These are phyloP conservation scores for Dolichomitus sp. DNA, from an alignment of 2,888 invertebrate genomes.

Conservation along the genomic window DNA sequence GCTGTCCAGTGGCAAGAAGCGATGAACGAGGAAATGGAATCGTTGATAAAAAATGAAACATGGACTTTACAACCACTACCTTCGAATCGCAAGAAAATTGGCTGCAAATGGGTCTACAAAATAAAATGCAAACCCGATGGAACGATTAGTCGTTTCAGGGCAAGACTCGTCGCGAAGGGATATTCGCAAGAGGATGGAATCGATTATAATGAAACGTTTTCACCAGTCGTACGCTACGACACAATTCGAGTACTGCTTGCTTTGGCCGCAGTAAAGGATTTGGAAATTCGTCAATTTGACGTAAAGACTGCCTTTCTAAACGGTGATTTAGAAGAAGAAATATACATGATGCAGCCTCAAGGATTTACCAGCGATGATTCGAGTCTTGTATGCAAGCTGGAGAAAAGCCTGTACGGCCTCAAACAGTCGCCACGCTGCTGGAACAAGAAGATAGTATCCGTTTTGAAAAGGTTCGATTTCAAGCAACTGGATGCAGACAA, in stretches of 20 bases:
- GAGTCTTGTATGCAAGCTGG: constrained; percentile 38
- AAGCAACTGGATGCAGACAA: too few relatives aligned
- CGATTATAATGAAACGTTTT: constrained; percentile 53
- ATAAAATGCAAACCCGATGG: constrained; percentile 39
- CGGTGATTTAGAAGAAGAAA: constrained; percentile 29
- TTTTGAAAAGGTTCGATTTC: too few relatives aligned
- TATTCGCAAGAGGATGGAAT: constrained; percentile 47
- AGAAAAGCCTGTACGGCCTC: constrained; percentile 50
- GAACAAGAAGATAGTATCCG: too few relatives aligned
- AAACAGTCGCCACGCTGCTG: constrained; percentile 61
- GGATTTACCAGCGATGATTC: neutral
- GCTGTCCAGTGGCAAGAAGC: constrained; percentile 17
- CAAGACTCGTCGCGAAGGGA: constrained; percentile 51
- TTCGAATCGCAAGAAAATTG: too few relatives aligned
- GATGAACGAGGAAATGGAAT: neutral
- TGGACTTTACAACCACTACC: constrained; percentile 14
- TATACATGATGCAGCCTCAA: constrained; percentile 37
- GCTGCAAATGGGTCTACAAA: constrained; percentile 37
- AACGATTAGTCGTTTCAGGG: constrained; percentile 44
- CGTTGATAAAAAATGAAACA: too few relatives aligned
- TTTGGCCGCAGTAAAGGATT: constrained; percentile 50
- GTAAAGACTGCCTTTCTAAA: constrained; percentile 62
- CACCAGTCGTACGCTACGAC: constrained; percentile 53
- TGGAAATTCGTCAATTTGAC: constrained; percentile 62
- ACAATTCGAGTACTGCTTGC: constrained; percentile 47